Conservation (phyloP, 1,140 invertebrate genomes). For the Andricus grossulariae region DNA sequence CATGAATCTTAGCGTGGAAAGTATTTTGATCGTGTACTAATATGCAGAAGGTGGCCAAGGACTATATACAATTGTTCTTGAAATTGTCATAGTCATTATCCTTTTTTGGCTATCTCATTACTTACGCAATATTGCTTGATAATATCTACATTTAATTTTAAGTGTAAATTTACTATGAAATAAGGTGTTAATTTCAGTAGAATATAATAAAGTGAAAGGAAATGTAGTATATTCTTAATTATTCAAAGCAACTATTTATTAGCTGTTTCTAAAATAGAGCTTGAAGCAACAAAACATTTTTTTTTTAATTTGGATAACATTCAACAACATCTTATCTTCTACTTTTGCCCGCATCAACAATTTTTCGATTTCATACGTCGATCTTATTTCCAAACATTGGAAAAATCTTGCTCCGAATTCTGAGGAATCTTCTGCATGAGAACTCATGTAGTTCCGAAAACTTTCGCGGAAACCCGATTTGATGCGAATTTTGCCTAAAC, state of each 20-base stretch:
- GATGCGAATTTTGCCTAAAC: slow-evolving; percentile 39
- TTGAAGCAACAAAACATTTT: no score
- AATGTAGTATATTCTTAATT: no score
- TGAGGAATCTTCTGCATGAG: not conserved
- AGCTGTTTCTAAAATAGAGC: no score
- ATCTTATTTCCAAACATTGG: not conserved
- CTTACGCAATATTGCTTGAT: not conserved
- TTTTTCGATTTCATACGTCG: not conserved
- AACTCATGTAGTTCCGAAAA: not conserved
- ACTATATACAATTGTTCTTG: not conserved
- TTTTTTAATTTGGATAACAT: not conserved
- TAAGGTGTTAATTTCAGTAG: no score
- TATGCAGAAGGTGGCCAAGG: slow-evolving; percentile 12
- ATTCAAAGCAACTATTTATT: no score
- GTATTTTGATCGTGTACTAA: slow-evolving; percentile 4
- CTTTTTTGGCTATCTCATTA: slow-evolving; percentile 6
- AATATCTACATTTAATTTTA: not conserved
- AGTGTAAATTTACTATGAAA: not conserved
- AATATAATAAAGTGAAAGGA: no score
- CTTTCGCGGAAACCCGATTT: slow-evolving; percentile 33
- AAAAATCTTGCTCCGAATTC: not conserved
- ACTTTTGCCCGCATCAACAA: not conserved
- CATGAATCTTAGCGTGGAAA: slow-evolving; percentile 23
- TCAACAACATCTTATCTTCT: not conserved
- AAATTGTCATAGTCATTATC: slow-evolving; percentile 7